Conservation (phyloP, 2,797 vertebrate species). For the Paedocypris micromegethes region DNA sequence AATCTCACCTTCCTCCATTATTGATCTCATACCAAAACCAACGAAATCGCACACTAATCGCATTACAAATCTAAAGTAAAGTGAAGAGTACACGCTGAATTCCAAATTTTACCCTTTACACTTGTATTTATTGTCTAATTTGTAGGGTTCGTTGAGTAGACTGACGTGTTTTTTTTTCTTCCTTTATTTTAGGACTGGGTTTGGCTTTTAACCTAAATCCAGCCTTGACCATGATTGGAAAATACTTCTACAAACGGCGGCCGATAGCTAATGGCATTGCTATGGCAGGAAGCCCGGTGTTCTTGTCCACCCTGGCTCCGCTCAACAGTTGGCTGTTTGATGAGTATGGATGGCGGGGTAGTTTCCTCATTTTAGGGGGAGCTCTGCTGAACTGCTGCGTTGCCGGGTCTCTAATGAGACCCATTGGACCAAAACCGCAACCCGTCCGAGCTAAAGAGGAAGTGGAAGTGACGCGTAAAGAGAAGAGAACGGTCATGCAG, state of each 20-base stretch:
- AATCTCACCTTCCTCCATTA: background rate
- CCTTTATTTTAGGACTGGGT: conserved; percentile 75
- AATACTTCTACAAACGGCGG: conserved; percentile 88
- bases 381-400: conserved; percentile 93
- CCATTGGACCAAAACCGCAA: conserved; percentile 76
- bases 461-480: background rate
- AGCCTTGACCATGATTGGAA: conserved; percentile 96
- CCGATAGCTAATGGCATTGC: conserved; percentile 92
- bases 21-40: too few relatives aligned
- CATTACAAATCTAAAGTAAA: too few relatives aligned
- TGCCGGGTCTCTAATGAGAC: conserved; percentile 91
- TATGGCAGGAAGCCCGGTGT: conserved; percentile 95
- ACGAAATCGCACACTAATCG: too few relatives aligned
- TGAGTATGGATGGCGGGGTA: conserved; percentile 89
- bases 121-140: background rate
- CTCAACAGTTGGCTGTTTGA: conserved; percentile 87
- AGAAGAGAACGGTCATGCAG: conserved; percentile 72
- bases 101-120: too few relatives aligned
- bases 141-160: background rate
- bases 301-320: conserved; percentile 87
- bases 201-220: conserved; percentile 95
- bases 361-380: conserved; percentile 91
- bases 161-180: background rate
- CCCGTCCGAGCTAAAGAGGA: conserved; percentile 39
- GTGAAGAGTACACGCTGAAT: too few relatives aligned